phyloP scores from a whole-genome alignment of 1,140 invertebrate species.

The Coenobita brevimanus region DNA sequence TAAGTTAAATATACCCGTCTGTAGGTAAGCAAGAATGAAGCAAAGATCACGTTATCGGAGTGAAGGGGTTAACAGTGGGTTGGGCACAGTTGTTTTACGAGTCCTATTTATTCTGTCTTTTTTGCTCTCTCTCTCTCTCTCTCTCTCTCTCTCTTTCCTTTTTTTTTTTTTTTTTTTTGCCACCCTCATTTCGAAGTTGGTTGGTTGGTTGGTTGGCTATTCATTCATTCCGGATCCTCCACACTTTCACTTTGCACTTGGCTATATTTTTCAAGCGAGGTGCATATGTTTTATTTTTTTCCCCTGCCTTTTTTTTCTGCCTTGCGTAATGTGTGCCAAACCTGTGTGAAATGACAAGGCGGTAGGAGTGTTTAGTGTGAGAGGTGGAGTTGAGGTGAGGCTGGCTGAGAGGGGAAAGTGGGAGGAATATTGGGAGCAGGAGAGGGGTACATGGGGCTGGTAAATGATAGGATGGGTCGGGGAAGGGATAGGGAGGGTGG shows the following conservation, averaged over 20 bases:
- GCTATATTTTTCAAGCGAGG: too few species aligned
- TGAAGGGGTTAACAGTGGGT: too few species aligned
- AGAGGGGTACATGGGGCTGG: background rate
- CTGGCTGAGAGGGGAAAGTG: too few species aligned
- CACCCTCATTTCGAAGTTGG: too few species aligned
- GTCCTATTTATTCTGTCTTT: background rate
- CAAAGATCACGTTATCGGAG: too few species aligned
- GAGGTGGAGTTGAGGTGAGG: too few species aligned
- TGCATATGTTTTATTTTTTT: background rate
- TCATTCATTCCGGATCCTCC: background rate
- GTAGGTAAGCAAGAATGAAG: too few species aligned
- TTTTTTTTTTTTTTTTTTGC: background rate
- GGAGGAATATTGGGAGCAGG: background rate
- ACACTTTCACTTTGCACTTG: constrained; percentile 6
- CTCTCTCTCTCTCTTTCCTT: background rate
- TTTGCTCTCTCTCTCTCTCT: background rate
- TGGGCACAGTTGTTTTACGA: constrained; percentile 17
- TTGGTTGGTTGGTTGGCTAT: background rate
- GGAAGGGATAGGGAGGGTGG: background rate
- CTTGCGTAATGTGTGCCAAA: background rate
- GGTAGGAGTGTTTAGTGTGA: too few species aligned
- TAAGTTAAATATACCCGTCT: too few species aligned
- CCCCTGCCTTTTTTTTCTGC: constrained; percentile 4
- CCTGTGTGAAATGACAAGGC: background rate
- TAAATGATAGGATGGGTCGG: background rate